These are phyloP conservation scores for Gryon sp. DNA, from an alignment of 1,140 invertebrate genomes.

Conservation along the genomic window DNA sequence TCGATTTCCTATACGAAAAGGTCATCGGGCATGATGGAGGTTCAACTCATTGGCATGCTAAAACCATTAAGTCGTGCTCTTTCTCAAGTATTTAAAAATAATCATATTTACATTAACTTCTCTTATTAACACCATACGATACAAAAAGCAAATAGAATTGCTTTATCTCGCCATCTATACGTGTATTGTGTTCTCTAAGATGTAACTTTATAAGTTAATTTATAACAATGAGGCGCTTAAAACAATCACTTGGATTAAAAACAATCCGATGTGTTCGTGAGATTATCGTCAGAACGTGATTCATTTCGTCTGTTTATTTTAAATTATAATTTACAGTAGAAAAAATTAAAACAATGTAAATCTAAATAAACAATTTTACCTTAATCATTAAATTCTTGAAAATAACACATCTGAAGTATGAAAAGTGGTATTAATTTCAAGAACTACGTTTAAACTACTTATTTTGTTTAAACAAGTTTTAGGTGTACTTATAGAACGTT, in stretches of 20 bases:
- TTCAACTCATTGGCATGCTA: conserved; percentile 54
- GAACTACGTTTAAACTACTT: too few relatives aligned
- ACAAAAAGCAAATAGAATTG: conserved; percentile 21
- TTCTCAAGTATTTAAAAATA: conserved; percentile 41
- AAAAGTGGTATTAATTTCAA: too few relatives aligned
- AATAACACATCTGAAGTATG: too few relatives aligned
- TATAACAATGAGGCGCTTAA: neutral
- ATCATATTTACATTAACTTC: conserved; percentile 35
- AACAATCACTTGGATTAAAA: conserved; percentile 11
- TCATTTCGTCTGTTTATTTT: conserved; percentile 4
- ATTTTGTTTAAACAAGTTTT: too few relatives aligned
- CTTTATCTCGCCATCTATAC: neutral
- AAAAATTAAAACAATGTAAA: too few relatives aligned
- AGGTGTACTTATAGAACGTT: too few relatives aligned
- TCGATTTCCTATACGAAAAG: conserved; percentile 48
- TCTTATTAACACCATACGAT: conserved; percentile 26
- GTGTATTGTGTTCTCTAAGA: neutral
- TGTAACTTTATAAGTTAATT: conserved; percentile 17
- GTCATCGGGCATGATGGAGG: conserved; percentile 36
- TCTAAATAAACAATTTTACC: too few relatives aligned
- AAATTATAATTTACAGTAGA: too few relatives aligned
- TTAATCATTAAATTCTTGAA: too few relatives aligned
- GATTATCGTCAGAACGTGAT: conserved; percentile 4
- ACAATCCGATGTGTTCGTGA: conserved; percentile 10
- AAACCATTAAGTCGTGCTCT: conserved; percentile 47